Evolutionary conservation across 2,888 invertebrate species (phyloP).

Genomic region (Cerastoderma edule): DNA sequence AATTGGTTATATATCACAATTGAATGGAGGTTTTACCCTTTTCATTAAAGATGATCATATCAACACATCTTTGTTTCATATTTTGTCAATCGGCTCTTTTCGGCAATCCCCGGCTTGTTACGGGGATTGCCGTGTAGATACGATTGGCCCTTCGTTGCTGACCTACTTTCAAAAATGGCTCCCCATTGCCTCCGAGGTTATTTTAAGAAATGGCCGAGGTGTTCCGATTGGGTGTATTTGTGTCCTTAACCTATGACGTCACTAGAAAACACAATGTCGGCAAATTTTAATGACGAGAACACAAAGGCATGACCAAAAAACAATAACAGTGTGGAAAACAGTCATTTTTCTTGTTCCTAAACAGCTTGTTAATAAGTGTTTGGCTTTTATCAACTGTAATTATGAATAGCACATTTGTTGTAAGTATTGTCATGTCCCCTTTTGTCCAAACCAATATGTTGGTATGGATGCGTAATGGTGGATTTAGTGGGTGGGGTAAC

Average conservation of each 20-base stretch:
- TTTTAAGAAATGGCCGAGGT: too few relatives aligned
- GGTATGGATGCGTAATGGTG: neutral
- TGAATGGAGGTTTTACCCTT: too few relatives aligned
- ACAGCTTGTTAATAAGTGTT: neutral
- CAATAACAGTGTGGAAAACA: neutral
- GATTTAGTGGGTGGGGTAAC: slow-evolving; percentile 33
- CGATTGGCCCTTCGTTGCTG: too few relatives aligned
- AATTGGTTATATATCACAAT: too few relatives aligned
- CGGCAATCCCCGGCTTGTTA: too few relatives aligned
- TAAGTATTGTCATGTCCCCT: slow-evolving; percentile 32
- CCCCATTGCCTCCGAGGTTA: too few relatives aligned
- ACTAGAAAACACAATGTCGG: slow-evolving; percentile 24
- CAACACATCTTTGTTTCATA: too few relatives aligned
- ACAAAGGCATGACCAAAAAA: slow-evolving; percentile 31
- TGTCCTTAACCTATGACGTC: slow-evolving; percentile 29
- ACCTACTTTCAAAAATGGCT: too few relatives aligned
- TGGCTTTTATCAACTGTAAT: neutral
- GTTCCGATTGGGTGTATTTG: too few relatives aligned
- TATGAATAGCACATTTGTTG: slow-evolving; percentile 62
- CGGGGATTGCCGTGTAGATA: too few relatives aligned
- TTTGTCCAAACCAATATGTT: neutral
- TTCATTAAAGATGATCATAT: too few relatives aligned
- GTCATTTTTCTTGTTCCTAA: neutral
- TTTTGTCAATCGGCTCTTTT: too few relatives aligned
- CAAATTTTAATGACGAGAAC: slow-evolving; percentile 48